Percentiles rank a stretch among this genome's conserved stretches.
Conservation (phyloP, 2,797 vertebrate species). For the Aldrovandia affinis region DNA sequence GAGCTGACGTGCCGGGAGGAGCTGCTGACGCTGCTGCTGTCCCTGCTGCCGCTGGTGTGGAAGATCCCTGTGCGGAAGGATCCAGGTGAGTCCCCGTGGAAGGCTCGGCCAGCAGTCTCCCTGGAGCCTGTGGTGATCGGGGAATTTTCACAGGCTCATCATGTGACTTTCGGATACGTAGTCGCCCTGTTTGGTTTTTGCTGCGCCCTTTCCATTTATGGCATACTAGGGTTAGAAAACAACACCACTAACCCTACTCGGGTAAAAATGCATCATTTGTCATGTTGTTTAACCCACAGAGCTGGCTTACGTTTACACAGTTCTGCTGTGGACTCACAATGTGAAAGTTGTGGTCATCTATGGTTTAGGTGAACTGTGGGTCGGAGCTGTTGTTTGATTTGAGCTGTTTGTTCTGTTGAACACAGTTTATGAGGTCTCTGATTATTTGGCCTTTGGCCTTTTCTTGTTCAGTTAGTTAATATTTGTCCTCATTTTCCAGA, state of each 20-base stretch:
- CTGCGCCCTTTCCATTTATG: background rate
- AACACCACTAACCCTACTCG: too few species aligned
- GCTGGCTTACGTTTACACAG: background rate
- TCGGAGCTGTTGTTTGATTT: too few species aligned
- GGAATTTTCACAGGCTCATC: background rate
- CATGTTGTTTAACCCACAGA: background rate
- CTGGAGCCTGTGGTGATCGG: background rate
- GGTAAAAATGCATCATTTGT: background rate
- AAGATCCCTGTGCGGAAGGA: constrained; percentile 95
- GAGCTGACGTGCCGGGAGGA: constrained; percentile 96
- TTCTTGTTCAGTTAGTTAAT: background rate
- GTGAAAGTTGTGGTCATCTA: background rate
- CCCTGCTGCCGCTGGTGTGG: constrained; percentile 94
- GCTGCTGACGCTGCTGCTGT: constrained; percentile 91
- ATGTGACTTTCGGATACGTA: background rate
- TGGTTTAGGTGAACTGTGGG: background rate
- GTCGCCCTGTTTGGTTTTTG: background rate
- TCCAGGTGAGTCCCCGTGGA: constrained; percentile 72
- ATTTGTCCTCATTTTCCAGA: background rate
- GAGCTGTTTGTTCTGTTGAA: background rate
- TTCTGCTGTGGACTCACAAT: background rate
- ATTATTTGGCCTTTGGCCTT: background rate
- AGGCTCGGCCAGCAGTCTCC: background rate
- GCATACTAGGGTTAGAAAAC: background rate
- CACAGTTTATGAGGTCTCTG: background rate